Evolutionary conservation across 37 sponge, comb jelly and placozoan species (phyloP).

Genomic region (Agelas oroides): DNA sequence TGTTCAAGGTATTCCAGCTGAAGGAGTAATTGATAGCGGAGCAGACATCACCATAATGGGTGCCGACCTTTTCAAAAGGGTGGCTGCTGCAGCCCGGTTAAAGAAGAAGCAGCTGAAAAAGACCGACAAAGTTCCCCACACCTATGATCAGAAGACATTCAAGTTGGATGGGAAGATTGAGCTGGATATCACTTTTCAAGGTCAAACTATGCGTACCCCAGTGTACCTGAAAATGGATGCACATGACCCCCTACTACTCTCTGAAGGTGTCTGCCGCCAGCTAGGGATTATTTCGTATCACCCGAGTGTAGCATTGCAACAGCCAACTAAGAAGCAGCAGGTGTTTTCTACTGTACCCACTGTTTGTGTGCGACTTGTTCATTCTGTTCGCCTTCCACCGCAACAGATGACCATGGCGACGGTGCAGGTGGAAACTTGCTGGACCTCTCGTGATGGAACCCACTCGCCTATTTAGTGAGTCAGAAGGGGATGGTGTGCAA

Average conservation of each 20-base stretch:
- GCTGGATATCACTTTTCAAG: slow-evolving; percentile 39
- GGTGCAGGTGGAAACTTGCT: neutral
- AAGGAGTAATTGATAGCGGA: slow-evolving; percentile 1
- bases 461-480: neutral
- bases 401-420: neutral
- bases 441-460: neutral
- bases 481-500: neutral
- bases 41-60: neutral
- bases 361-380: neutral
- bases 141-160: slow-evolving; percentile 50
- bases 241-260: slow-evolving; percentile 43
- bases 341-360: no score
- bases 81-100: slow-evolving; percentile 2
- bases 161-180: slow-evolving; percentile 46
- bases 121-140: slow-evolving; percentile 13
- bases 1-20: neutral
- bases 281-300: neutral
- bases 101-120: neutral
- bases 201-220: slow-evolving; percentile 3
- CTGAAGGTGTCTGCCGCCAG: slow-evolving; percentile 65
- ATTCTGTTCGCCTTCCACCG: neutral
- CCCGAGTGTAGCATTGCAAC: neutral
- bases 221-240: slow-evolving; percentile 66
- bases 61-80: slow-evolving; percentile 1
- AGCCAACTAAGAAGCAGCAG: neutral